Evolutionary conservation across 2,888 invertebrate genomes (phyloP).

Genomic region (Apamea monoglypha): DNA sequence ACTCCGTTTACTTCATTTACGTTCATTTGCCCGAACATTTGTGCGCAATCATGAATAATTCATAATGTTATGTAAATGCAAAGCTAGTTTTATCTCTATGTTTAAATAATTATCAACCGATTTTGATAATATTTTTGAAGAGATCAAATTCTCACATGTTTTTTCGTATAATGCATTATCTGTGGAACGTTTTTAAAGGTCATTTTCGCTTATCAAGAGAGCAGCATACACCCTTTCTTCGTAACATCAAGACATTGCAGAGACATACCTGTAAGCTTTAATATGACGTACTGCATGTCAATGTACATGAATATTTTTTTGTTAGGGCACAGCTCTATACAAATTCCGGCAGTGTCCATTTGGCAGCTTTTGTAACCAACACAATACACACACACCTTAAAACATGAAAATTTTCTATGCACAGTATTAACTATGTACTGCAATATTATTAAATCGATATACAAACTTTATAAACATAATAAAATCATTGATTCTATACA

Average conservation of each 20-base stretch:
- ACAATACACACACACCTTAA: slow-evolving; percentile 15
- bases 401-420: slow-evolving; percentile 16
- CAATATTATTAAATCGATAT: slow-evolving; percentile 39
- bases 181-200: not conserved
- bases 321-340: not conserved
- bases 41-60: not conserved
- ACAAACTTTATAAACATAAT: slow-evolving; percentile 61
- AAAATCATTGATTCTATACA: slow-evolving; percentile 64
- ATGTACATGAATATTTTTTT: not conserved
- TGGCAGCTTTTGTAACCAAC: not conserved
- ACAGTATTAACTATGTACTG: slow-evolving; percentile 7
- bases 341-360: not conserved
- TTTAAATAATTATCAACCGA: not conserved
- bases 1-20: not conserved
- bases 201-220: not conserved
- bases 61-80: not conserved
- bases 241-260: no score
- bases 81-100: not conserved
- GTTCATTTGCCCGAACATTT: not conserved
- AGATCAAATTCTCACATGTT: no score
- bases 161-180: no score
- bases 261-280: not conserved
- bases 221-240: not conserved
- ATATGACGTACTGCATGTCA: not conserved
- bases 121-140: not conserved